phyloP scores from a whole-genome alignment of 2,797 vertebrate species.

The Cheirogaleus major region DNA sequence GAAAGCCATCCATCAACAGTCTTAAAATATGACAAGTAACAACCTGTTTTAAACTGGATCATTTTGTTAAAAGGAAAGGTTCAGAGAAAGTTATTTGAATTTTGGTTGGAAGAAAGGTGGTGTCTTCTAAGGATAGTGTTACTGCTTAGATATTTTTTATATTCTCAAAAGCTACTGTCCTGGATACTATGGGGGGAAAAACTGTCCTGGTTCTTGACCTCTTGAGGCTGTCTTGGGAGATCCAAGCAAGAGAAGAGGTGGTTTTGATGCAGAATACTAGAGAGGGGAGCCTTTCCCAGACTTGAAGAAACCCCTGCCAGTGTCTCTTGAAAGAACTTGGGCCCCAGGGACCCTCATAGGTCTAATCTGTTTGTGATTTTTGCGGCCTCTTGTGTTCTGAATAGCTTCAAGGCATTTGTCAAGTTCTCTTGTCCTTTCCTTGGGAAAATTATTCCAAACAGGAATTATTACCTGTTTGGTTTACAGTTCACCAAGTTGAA shows the following conservation, averaged over 20 bases:
- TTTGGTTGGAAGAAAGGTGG: neutral
- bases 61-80: constrained; percentile 45
- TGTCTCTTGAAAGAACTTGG: neutral
- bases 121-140: neutral
- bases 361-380: constrained; percentile 8
- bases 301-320: neutral
- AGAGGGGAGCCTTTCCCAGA: neutral
- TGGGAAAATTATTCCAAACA: neutral
- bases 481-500: constrained; percentile 15
- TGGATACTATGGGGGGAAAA: neutral
- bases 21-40: constrained; percentile 35
- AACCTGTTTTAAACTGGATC: constrained; percentile 44
- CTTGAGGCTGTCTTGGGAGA: neutral
- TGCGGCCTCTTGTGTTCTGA: neutral
- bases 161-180: neutral
- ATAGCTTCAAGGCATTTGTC: neutral
- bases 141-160: neutral
- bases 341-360: neutral
- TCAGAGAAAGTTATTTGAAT: constrained; percentile 31
- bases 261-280: neutral
- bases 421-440: neutral
- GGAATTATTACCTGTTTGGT: constrained; percentile 23
- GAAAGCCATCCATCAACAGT: constrained; percentile 34
- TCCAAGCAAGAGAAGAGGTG: neutral
- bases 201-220: neutral